Evolutionary conservation across 2,113 vertebrate species (phyloP), one percentile per base, ranked within the genome.

Genomic region (Corapipo altera): DNA sequence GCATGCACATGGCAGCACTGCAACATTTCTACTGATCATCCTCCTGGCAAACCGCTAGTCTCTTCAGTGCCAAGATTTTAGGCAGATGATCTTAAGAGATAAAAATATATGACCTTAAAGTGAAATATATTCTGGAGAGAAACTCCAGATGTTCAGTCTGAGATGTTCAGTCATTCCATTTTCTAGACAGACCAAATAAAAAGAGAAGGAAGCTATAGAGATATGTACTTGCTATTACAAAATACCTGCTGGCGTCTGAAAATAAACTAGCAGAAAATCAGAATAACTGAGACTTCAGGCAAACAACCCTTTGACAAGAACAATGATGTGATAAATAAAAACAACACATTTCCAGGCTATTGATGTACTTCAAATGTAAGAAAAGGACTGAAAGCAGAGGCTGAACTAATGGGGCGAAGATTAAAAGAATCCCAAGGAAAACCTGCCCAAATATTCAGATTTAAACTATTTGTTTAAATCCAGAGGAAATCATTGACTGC

Each of bases 311-410:
- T 89, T 90, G 54, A 93, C 75, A 49, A 79, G 16, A 87, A 89
- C 52, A 92, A 92, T 61, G 43, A 93, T 72, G 92, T 41, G 54
- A 93, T 79, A 95, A 93, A 85, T 82, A 93, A 76, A 91, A 88
- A 0, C 54, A 96, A 57, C 44, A 30, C 20, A 41, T 55, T 93
- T 88, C 48, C 57, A 87, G 61, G 52, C 66, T 52, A 75, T 26
- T 11, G 4, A 88, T 37, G 55, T 28, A 73, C 71, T 76, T 91
- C 41, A 88, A 88, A 79, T 12, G 3, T 48, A 91, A 76, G 67
- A 83, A 58, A 80, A 73, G 10, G 22, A 88, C 1, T 73, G 49
- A 91, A 23, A 81, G n/a, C 51, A 73, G n/a, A 85, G 15, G 12
- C 12, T 85, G 49, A 93, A 80, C 5, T 77, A 85, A 77, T 15